phyloP scores from a whole-genome alignment of 1,140 invertebrate species.

The Drosophila saltans region DNA sequence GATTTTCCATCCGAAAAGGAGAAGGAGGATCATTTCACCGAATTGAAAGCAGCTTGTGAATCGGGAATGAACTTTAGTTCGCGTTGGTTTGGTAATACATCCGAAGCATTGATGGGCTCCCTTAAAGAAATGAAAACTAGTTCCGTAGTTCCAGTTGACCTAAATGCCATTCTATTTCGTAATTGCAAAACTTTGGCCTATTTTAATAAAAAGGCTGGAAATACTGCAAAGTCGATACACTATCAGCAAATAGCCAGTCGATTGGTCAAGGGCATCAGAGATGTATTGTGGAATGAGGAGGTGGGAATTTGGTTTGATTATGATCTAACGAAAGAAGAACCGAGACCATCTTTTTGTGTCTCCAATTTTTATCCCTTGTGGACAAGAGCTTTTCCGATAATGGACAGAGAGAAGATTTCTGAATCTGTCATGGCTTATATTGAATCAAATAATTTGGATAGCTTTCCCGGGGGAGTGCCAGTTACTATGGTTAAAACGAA shows the following conservation, averaged over 20 bases:
- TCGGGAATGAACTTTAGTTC: constrained; percentile 97
- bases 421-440: constrained; percentile 89
- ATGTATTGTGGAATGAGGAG: constrained; percentile 93
- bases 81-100: constrained; percentile 89
- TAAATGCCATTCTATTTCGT: constrained; percentile 93
- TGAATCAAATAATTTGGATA: constrained; percentile 87
- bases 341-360: constrained; percentile 93
- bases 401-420: constrained; percentile 87
- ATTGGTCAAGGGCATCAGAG: constrained; percentile 85
- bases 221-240: constrained; percentile 85
- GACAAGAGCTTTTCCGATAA: constrained; percentile 88
- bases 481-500: constrained; percentile 90
- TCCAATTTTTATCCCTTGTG: constrained; percentile 94
- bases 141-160: constrained; percentile 93
- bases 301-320: constrained; percentile 95
- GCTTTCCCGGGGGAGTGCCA: constrained; percentile 88
- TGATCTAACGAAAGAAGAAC: constrained; percentile 87
- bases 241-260: constrained; percentile 86
- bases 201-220: constrained; percentile 87
- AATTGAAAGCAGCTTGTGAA: constrained; percentile 94
- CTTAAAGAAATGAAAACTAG: constrained; percentile 89
- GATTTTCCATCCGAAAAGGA: constrained; percentile 86
- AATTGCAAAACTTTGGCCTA: constrained; percentile 90
- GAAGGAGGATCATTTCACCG: constrained; percentile 89
- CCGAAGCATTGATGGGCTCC: constrained; percentile 88